Evolutionary conservation across 2,113 vertebrate genomes (phyloP).

Genomic region (Pedetes capensis): DNA sequence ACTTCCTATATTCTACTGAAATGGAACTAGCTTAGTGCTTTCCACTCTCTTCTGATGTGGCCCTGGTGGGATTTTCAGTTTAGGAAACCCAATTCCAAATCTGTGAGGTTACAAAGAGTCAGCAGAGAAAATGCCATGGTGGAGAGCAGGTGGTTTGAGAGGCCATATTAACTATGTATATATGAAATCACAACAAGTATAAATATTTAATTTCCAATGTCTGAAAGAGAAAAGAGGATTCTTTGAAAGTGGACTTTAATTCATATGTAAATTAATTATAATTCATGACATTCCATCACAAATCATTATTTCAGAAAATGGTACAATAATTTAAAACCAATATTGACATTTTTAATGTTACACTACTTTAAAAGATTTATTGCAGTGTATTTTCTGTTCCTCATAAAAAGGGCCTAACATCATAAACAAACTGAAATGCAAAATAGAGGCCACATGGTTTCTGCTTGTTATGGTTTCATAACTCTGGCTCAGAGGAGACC

Average conservation of each 20-base stretch:
- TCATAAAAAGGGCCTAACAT: background rate
- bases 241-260: conserved; percentile 60
- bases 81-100: background rate
- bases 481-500: background rate
- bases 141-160: conserved; percentile 62
- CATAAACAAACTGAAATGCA: background rate
- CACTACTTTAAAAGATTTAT: conserved; percentile 49
- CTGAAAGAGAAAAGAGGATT: conserved; percentile 65
- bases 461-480: background rate
- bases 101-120: background rate
- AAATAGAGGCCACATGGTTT: background rate
- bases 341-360: conserved; percentile 67
- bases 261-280: conserved; percentile 73
- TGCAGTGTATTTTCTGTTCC: background rate
- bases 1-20: background rate
- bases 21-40: background rate
- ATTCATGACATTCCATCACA: conserved; percentile 66
- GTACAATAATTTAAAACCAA: conserved; percentile 69
- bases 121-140: conserved; percentile 25
- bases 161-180: conserved; percentile 69
- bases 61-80: background rate
- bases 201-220: conserved; percentile 72
- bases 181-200: conserved; percentile 63
- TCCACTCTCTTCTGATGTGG: background rate
- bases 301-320: conserved; percentile 75